phyloP scores from a whole-genome alignment of 1,140 invertebrate genomes.

The Dinoponera quadriceps region DNA sequence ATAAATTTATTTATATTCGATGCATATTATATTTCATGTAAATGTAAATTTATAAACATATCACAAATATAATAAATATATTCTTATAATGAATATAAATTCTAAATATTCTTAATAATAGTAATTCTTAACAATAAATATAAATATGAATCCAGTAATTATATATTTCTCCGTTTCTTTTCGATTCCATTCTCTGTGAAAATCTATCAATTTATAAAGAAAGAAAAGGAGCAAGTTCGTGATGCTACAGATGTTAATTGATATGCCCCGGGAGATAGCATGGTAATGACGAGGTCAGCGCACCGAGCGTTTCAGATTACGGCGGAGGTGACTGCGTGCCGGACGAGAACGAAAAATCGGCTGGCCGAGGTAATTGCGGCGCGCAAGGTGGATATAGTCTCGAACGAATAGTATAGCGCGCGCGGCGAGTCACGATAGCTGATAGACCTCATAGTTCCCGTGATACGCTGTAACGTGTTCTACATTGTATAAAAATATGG shows the following conservation, averaged over 20 bases:
- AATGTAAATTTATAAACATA: no score
- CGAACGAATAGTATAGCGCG: conserved; percentile 60
- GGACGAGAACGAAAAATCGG: conserved; percentile 50
- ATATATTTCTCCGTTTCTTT: neutral
- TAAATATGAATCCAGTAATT: neutral
- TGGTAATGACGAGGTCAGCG: conserved; percentile 13
- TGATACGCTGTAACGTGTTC: conserved; percentile 61
- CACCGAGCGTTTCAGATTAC: neutral
- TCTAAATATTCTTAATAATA: no score
- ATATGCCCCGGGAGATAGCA: neutral
- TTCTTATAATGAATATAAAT: no score
- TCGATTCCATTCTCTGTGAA: neutral
- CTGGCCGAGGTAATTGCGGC: conserved; percentile 45
- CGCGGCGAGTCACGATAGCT: conserved; percentile 69
- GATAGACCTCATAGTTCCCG: conserved; percentile 63
- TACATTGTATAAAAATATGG: conserved; percentile 50
- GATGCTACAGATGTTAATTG: neutral
- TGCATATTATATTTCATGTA: no score
- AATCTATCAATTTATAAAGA: neutral
- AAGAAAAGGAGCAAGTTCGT: neutral
- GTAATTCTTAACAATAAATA: no score
- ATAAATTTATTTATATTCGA: no score
- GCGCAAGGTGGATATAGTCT: conserved; percentile 66
- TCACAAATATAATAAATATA: no score
- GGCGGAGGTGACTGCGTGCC: neutral